Conservation (phyloP, 2,797 vertebrate genomes). For the Falco cherrug region DNA sequence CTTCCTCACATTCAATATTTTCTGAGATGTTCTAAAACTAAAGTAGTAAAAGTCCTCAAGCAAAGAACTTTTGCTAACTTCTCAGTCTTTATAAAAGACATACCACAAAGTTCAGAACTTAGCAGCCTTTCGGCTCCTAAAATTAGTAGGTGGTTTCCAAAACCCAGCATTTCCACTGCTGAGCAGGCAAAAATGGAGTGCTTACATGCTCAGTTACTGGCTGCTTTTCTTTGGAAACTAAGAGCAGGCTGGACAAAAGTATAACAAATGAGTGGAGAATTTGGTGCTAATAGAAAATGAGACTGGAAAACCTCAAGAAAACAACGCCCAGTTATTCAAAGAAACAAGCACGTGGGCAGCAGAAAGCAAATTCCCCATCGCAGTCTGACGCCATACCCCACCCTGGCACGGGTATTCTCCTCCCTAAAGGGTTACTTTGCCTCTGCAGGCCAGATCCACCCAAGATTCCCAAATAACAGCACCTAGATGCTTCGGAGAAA, state of each 20-base stretch:
- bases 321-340: slow-evolving; percentile 23
- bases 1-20: neutral
- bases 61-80: slow-evolving; percentile 17
- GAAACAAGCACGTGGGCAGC: neutral
- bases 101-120: slow-evolving; percentile 58
- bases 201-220: slow-evolving; percentile 37
- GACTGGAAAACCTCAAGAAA: slow-evolving; percentile 52
- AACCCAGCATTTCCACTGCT: slow-evolving; percentile 72
- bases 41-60: neutral
- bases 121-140: slow-evolving; percentile 59
- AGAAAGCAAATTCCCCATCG: neutral
- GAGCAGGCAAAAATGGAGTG: slow-evolving; percentile 41
- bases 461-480: neutral
- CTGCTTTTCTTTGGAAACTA: slow-evolving; percentile 59
- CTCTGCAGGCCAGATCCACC: neutral
- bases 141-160: slow-evolving; percentile 72
- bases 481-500: neutral
- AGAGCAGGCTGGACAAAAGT: slow-evolving; percentile 51
- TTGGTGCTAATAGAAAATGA: slow-evolving; percentile 55
- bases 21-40: neutral
- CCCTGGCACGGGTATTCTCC: neutral
- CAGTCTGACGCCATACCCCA: neutral
- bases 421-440: neutral
- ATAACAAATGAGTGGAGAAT: slow-evolving; percentile 46
- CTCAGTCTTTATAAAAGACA: slow-evolving; percentile 21